A percentile compares a stretch with the other conserved stretches of the same genome.
Evolutionary conservation across 1,140 invertebrate species (phyloP).

Genomic region (Plutomurus gul): DNA sequence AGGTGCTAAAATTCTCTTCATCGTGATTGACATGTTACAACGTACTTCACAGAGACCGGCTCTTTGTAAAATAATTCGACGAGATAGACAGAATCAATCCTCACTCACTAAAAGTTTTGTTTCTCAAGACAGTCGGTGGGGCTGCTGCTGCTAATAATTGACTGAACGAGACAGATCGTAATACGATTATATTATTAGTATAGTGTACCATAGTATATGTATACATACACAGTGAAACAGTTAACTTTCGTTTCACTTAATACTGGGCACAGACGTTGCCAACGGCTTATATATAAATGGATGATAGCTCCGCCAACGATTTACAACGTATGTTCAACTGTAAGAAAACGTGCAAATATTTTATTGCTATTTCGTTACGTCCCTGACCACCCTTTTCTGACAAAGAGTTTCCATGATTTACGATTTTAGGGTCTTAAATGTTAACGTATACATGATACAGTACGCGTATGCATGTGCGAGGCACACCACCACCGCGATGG

Average conservation of each 20-base stretch:
- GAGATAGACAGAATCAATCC: neutral
- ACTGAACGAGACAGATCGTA: neutral
- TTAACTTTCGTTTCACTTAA: neutral
- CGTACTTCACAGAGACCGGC: neutral
- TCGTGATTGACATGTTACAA: conserved; percentile 15
- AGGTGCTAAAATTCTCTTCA: neutral
- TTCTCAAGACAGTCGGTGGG: neutral
- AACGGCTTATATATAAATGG: neutral
- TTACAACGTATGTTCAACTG: neutral
- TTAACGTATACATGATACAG: too few relatives aligned
- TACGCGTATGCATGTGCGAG: too few relatives aligned
- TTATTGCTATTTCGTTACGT: neutral
- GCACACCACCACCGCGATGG: too few relatives aligned
- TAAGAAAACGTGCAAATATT: neutral
- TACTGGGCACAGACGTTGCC: too few relatives aligned
- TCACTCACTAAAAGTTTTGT: neutral
- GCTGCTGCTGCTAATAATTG: neutral
- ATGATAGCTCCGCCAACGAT: neutral
- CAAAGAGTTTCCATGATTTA: neutral
- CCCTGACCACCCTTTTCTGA: neutral
- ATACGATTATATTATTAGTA: neutral
- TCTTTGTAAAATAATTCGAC: neutral
- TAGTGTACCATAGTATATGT: too few relatives aligned
- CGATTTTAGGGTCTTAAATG: too few relatives aligned
- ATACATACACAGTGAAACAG: too few relatives aligned